Evolutionary conservation across 1,140 invertebrate species (phyloP), one percentile per base, ranked within the genome.

Genomic region (Heliconius hewitsoni): DNA sequence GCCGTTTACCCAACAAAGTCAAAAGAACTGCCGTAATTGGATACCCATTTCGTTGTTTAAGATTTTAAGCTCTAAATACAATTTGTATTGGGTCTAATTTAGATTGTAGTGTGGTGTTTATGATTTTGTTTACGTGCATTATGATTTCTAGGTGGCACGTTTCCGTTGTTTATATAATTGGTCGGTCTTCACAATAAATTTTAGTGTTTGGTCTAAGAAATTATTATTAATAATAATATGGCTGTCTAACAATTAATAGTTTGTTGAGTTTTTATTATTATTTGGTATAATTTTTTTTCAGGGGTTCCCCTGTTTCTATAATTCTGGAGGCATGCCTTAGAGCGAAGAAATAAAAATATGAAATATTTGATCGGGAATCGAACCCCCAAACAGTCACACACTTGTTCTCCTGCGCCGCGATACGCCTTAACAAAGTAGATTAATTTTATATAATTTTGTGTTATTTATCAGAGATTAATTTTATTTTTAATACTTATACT

Each of bases 11-110:
- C 84, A 87, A 89, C 83, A 83, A 91, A 86, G 85, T 87, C 85
- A 87, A 89, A 82, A 82, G 84, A 84, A 79, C 79, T 83, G 78
- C 78, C 80, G 82, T 91, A 90, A 91, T 90, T 90, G 86, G 83
- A 88, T 91, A 73, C 84, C 76, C 79, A 50, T 52, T 27, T 66
- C 73, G 30, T 34, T 77, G 37, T 71, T n/a, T 50, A 50, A 16
- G 27, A 82, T 76, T 71, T 52, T 74, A 80, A 73, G 76, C 79
- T 50, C 34, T 82, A 55, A 23, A 13, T 2, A 16, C 8, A 8
- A 60, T 1, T 8, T 0, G 5, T 8, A 78, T 79, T 80, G 18
- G 73, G 80, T 60, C 11, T 71, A 71, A 52, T 72, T 84, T 78
- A 16, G 57, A 60, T 37, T 82, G 76, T n/a, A 46, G 18, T 76